These are phyloP conservation scores for Drosophila melanogaster DNA, from an alignment of 1,140 invertebrate species.

Conservation along the genomic window Release_6_plus_ISO1_MT NT_033779.5:7799001-7799500, in stretches of 20 bases:
- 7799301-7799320: slow-evolving; percentile 94
- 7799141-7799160: slow-evolving; percentile 65
- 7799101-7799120: slow-evolving; percentile 38
- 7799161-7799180: slow-evolving; percentile 55
- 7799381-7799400: slow-evolving; percentile 94
- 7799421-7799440: slow-evolving; percentile 82
- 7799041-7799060: slow-evolving; percentile 20
- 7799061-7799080: neutral
- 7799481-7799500: slow-evolving; percentile 62
- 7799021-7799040: neutral
- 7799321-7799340: slow-evolving; percentile 92
- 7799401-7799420: slow-evolving; percentile 94
- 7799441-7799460: slow-evolving; percentile 59
- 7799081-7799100: slow-evolving; percentile 29
- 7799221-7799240: slow-evolving; percentile 42
- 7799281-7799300: neutral
- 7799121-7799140: slow-evolving; percentile 26
- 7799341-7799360: slow-evolving; percentile 94
- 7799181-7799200: slow-evolving; percentile 9
- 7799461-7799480: slow-evolving; percentile 72
- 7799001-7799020: neutral
- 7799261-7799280: too few relatives aligned
- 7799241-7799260: neutral
- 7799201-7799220: slow-evolving; percentile 42
- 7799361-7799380: slow-evolving; percentile 92